A percentile compares a stretch with the other conserved stretches of the same genome.
phyloP scores from a whole-genome alignment of 2,888 invertebrate species.

The Stenotaenia linearis region DNA sequence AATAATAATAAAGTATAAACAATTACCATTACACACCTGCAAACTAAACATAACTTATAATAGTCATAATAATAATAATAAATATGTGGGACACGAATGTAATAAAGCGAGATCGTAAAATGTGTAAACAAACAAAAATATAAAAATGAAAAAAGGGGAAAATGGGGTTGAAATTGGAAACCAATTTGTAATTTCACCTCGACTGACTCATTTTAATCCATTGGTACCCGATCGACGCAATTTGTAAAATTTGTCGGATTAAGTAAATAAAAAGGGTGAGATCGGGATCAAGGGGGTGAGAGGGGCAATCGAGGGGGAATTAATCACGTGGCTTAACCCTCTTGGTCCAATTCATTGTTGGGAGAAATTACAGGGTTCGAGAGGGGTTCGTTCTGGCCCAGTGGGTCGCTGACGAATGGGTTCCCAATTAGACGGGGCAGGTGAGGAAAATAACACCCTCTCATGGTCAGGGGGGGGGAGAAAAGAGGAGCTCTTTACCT shows the following conservation, averaged over 20 bases:
- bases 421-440: slow-evolving; percentile 15
- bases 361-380: slow-evolving; percentile 8
- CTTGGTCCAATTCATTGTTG: not conserved
- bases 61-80: not conserved
- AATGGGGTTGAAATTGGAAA: not conserved
- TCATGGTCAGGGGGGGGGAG: not conserved
- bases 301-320: not conserved
- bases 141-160: not conserved
- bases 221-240: not conserved
- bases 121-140: not conserved
- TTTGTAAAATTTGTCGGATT: not conserved
- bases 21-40: not conserved
- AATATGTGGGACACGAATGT: not conserved
- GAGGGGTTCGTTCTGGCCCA: slow-evolving; percentile 1
- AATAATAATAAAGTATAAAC: not conserved
- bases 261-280: not conserved
- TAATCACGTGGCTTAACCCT: not conserved
- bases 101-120: not conserved
- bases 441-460: slow-evolving; percentile 15
- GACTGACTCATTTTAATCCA: slow-evolving; percentile 19
- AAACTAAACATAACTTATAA: not conserved
- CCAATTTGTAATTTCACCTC: slow-evolving; percentile 14
- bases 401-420: not conserved
- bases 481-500: not conserved
- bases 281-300: not conserved